A percentile compares a stretch with the other conserved stretches of the same genome.
These are phyloP conservation scores for Gallinago solitaria DNA, from an alignment of 2,797 vertebrate genomes.

Conservation along the genomic window DNA sequence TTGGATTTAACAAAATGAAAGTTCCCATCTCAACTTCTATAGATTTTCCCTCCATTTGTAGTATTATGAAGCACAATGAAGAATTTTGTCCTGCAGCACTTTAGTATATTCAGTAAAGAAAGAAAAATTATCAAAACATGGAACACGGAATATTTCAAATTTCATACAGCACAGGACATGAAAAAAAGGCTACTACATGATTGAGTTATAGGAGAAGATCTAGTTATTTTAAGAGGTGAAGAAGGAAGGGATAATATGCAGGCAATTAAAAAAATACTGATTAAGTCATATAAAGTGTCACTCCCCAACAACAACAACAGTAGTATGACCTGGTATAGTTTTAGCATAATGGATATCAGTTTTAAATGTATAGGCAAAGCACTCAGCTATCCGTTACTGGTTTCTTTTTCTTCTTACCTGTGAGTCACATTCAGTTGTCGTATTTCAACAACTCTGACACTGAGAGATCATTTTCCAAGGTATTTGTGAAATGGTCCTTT, in stretches of 20 bases:
- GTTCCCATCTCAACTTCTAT: not conserved
- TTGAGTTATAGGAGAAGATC: not conserved
- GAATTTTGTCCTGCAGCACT: not conserved
- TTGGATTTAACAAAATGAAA: not conserved
- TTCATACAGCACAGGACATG: not conserved
- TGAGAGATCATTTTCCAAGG: not conserved
- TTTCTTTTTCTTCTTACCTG: not conserved
- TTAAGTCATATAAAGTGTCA: not conserved
- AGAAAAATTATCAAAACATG: not conserved
- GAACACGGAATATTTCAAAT: not conserved
- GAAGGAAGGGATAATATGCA: not conserved
- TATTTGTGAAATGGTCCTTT: not conserved
- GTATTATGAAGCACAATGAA: not conserved
- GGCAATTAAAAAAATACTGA: not conserved
- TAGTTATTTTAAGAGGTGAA: not conserved
- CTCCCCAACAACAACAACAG: too few relatives aligned
- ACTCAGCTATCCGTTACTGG: not conserved
- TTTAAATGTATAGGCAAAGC: not conserved
- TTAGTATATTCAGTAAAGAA: not conserved
- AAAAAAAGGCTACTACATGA: not conserved
- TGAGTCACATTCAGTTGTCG: not conserved
- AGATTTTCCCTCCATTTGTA: not conserved
- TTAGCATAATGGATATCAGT: not conserved
- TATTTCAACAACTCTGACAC: not conserved
- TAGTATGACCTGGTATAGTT: not conserved